Evolutionary conservation across 2,888 invertebrate genomes (phyloP).

Genomic region (Drosophila paranaensis): DNA sequence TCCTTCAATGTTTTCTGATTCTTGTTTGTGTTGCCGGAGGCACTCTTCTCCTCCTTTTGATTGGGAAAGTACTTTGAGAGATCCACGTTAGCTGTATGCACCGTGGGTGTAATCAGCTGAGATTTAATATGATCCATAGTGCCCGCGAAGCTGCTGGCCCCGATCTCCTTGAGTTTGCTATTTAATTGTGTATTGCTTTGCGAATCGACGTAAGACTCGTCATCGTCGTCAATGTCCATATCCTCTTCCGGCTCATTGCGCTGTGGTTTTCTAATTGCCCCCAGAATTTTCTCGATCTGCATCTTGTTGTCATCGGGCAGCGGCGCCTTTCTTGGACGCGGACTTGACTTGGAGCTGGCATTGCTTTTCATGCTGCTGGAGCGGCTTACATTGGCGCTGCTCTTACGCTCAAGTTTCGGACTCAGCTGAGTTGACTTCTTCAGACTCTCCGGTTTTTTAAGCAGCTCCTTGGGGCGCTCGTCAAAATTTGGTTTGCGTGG

Average conservation of each 20-base stretch:
- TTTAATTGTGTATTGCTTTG: conserved; percentile 67
- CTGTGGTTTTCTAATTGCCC: conserved; percentile 73
- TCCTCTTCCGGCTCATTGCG: conserved; percentile 56
- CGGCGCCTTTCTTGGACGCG: conserved; percentile 34
- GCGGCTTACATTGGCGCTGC: conserved; percentile 60
- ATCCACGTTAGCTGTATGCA: conserved; percentile 80
- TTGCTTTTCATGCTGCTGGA: conserved; percentile 71
- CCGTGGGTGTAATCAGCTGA: conserved; percentile 82
- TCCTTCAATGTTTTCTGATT: conserved; percentile 84
- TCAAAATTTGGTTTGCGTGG: conserved; percentile 71
- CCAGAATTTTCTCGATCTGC: conserved; percentile 79
- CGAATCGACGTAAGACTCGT: conserved; percentile 59
- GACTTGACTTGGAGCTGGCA: conserved; percentile 57
- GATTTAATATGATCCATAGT: conserved; percentile 84
- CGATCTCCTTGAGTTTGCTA: conserved; percentile 83
- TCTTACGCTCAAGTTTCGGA: conserved; percentile 56
- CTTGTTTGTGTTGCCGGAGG: conserved; percentile 77
- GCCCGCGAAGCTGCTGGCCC: conserved; percentile 83
- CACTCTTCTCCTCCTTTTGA: conserved; percentile 80
- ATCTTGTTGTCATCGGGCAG: conserved; percentile 64
- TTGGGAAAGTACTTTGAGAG: conserved; percentile 84
- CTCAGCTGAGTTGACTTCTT: conserved; percentile 49
- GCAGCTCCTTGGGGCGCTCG: conserved; percentile 61
- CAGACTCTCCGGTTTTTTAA: conserved; percentile 46
- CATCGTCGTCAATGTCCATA: conserved; percentile 76